Base-by-base conservation (phyloP, 2,797 vertebrate species). In the Eospalax fontanierii region DNA sequence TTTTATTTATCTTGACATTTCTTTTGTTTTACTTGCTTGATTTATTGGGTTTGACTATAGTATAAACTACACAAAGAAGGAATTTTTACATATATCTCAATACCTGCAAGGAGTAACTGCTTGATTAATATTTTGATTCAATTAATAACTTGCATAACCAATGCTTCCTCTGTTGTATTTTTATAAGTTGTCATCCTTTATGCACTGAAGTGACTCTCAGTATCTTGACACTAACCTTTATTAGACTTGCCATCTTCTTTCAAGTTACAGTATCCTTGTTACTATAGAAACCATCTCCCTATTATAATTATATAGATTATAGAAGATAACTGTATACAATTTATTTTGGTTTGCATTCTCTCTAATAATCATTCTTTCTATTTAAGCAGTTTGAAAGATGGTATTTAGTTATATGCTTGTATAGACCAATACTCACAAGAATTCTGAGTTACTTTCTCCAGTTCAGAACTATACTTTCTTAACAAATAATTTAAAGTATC, bases 41-140 rank as follows among this genome's bases (percentile, higher is more conserved):
- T 83, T 63, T 95, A 28, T 87, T 89, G 30, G 16, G 14, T 81
- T 90, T 83, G 19, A 26, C 57, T 89, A 43, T 15, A 92, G 46
- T 21, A 24, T 38, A 74, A 74, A 21, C 33, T 90, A 12, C 4
- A 50, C 26, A 93, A 79, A 43, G 46, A 57, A 14, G 88, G 61
- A 33, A 79, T 22, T 30, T 79, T 87, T 85, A 68, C 18, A 66
- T 26, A 28, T 79, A 79, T 95, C 43, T 71, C 33, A 86, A 30
- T 33, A 54, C 38, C 43, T 70, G 6, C 21, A 75, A 21, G 92
- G 30, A 57, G 24, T 88, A 94, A 87, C 6, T 65, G 6, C 16
- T 96, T 40, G 50, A 35, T 93, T 90, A 76, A 68, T 89, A 46
- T 85, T 90, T 94, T 61, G n/a, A 79, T 71, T 89, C n/a, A 87